A percentile compares a stretch with the other conserved stretches of the same genome.
Evolutionary conservation across 2,113 vertebrate genomes (phyloP).

Genomic region (Hydropotes inermis): DNA sequence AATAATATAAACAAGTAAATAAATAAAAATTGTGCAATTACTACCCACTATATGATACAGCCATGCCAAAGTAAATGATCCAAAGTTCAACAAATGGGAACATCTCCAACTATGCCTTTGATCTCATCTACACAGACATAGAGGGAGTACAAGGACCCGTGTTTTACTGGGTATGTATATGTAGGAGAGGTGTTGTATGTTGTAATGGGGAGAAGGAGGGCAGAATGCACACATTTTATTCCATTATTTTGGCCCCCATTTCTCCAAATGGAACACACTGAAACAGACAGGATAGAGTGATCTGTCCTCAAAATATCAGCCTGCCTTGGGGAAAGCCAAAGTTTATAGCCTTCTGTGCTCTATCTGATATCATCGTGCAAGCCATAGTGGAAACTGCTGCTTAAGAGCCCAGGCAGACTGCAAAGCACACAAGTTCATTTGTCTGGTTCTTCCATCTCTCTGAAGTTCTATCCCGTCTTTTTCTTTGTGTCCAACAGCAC

Average conservation of each 20-base stretch:
- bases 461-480: neutral
- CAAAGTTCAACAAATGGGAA: neutral
- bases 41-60: neutral
- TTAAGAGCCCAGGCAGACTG: neutral
- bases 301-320: neutral
- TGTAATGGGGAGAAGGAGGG: neutral
- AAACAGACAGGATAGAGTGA: neutral
- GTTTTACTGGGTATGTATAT: neutral
- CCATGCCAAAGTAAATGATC: neutral
- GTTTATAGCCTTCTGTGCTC: neutral
- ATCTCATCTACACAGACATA: neutral
- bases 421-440: neutral
- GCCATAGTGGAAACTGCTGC: neutral
- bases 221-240: neutral
- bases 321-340: neutral
- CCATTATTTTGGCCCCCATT: neutral
- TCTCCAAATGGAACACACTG: neutral
- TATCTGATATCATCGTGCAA: neutral
- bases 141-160: neutral
- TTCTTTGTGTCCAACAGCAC: neutral
- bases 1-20: conserved; percentile 7
- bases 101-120: neutral
- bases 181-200: neutral
- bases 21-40: neutral
- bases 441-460: neutral